These are phyloP conservation scores for Eufriesea mexicana DNA, from an alignment of 1,140 invertebrate genomes.

Conservation along the genomic window DNA sequence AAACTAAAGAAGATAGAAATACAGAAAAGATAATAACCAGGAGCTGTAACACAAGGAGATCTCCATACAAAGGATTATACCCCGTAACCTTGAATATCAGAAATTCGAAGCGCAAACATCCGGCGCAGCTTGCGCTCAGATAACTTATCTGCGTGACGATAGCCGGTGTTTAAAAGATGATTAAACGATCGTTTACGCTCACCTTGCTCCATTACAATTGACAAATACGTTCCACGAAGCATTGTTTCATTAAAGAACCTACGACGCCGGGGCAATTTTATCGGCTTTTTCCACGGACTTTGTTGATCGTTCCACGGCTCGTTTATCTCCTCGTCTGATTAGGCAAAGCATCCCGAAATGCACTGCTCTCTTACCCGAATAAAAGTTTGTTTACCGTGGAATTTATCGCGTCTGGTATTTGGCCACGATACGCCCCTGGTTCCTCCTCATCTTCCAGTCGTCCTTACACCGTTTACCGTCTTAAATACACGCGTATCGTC, in stretches of 20 bases:
- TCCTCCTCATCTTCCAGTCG: too few relatives aligned
- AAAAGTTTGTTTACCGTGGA: not conserved
- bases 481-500: not conserved
- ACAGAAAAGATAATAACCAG: too few relatives aligned
- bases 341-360: not conserved
- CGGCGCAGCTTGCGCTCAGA: not conserved
- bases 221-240: not conserved
- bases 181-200: slow-evolving; percentile 9
- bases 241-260: not conserved
- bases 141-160: slow-evolving; percentile 25
- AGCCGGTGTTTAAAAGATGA: slow-evolving; percentile 1
- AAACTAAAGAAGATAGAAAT: too few relatives aligned
- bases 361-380: not conserved
- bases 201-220: not conserved
- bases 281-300: not conserved
- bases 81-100: too few relatives aligned
- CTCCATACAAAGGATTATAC: too few relatives aligned
- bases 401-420: not conserved
- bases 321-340: not conserved
- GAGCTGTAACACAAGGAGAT: too few relatives aligned
- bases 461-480: not conserved
- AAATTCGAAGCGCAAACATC: not conserved
- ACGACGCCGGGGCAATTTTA: not conserved
- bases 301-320: not conserved
- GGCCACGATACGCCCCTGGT: too few relatives aligned